A percentile compares a stretch with the other conserved stretches of the same genome.
These are phyloP conservation scores for Tetranychus piercei DNA, from an alignment of 2,888 invertebrate species.

Conservation along the genomic window DNA sequence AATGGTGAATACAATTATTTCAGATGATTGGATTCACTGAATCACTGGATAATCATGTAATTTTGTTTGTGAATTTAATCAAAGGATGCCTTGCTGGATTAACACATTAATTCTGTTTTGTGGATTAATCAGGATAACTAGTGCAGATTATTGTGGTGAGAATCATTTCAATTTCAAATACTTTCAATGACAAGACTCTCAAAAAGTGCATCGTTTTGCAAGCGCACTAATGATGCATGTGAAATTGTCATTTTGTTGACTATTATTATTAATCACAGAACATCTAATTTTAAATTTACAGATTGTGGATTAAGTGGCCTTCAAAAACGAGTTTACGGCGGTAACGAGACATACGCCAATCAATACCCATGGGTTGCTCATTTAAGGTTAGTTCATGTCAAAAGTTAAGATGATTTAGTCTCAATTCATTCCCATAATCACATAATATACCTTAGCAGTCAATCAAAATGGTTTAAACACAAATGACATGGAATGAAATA, in stretches of 20 bases:
- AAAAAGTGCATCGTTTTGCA: neutral
- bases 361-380: constrained; percentile 7
- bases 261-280: no score
- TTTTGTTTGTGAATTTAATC: neutral
- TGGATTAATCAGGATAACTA: neutral
- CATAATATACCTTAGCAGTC: neutral
- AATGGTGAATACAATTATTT: neutral
- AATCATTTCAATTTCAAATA: neutral
- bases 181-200: neutral
- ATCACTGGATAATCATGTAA: neutral
- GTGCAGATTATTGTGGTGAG: neutral
- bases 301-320: constrained; percentile 11
- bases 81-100: neutral
- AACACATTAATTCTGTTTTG: neutral
- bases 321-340: constrained; percentile 8
- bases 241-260: no score
- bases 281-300: neutral
- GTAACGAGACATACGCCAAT: constrained; percentile 2
- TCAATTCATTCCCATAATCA: neutral
- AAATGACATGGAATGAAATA: no score
- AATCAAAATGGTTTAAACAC: neutral
- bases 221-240: no score
- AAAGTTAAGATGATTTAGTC: neutral
- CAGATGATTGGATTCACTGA: neutral
- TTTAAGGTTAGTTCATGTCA: neutral